A percentile compares a stretch with the other conserved stretches of the same genome.
Evolutionary conservation across 1,140 invertebrate species (phyloP).

Genomic region (Steinernema khuongi): DNA sequence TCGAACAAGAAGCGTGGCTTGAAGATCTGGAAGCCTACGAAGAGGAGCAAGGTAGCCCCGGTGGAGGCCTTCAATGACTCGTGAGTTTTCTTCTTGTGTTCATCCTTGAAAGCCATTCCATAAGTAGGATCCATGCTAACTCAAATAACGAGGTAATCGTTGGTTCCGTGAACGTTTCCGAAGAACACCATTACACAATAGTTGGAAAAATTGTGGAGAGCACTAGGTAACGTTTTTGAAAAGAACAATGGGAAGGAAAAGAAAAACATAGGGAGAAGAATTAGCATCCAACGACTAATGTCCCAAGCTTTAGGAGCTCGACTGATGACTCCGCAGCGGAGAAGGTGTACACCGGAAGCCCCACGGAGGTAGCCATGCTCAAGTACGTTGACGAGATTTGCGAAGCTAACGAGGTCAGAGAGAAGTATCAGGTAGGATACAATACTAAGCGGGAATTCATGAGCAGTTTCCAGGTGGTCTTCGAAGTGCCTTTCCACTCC

Average conservation of each 20-base stretch:
- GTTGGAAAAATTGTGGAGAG: too few relatives aligned
- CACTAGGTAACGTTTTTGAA: too few relatives aligned
- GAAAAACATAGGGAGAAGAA: too few relatives aligned
- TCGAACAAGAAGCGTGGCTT: background rate
- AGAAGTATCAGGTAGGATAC: constrained; percentile 24
- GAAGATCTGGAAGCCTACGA: background rate
- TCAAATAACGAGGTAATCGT: too few relatives aligned
- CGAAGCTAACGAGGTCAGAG: constrained; percentile 26
- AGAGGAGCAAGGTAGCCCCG: background rate
- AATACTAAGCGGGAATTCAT: background rate
- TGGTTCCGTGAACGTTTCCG: too few relatives aligned
- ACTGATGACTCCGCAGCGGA: background rate
- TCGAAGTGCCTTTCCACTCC: constrained; percentile 57
- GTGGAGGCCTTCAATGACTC: background rate
- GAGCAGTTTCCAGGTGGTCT: constrained; percentile 40
- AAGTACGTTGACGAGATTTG: constrained; percentile 35
- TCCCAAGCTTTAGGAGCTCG: background rate
- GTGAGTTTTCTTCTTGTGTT: background rate
- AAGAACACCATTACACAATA: too few relatives aligned
- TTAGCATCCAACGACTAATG: background rate
- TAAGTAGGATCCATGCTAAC: too few relatives aligned
- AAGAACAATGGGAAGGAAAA: too few relatives aligned
- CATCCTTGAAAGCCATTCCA: too few relatives aligned
- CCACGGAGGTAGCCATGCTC: constrained; percentile 46
- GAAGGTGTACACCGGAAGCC: constrained; percentile 35